Evolutionary conservation across 2,888 invertebrate genomes (phyloP).

Genomic region (Caradrina kadenii): DNA sequence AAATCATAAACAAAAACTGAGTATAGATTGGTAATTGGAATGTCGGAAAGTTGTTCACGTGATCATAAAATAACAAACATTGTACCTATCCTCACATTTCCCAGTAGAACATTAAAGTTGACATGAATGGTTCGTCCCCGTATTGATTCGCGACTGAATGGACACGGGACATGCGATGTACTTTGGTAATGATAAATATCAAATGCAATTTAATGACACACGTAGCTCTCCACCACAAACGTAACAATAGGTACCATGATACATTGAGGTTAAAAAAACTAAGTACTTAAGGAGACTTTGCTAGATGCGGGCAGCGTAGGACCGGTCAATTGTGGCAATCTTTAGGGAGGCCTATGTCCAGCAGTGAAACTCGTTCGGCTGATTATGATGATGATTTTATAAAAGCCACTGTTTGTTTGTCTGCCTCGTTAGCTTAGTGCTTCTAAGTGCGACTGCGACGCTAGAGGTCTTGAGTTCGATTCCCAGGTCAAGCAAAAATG

Average conservation of each 20-base stretch:
- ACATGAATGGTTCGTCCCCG: constrained; percentile 16
- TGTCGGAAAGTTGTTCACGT: neutral
- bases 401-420: too few relatives aligned
- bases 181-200: neutral
- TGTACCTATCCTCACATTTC: constrained; percentile 3
- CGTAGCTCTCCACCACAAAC: neutral
- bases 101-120: constrained; percentile 5
- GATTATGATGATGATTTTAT: too few relatives aligned
- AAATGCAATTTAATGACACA: constrained; percentile 8
- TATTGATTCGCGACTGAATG: constrained; percentile 18
- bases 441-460: too few relatives aligned
- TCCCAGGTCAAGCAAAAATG: too few relatives aligned
- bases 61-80: constrained; percentile 1
- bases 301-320: too few relatives aligned
- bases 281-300: too few relatives aligned
- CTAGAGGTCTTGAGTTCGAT: too few relatives aligned
- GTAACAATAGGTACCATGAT: neutral
- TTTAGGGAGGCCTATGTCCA: too few relatives aligned
- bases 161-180: constrained; percentile 20
- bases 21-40: neutral
- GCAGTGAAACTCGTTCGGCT: too few relatives aligned
- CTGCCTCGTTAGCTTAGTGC: too few relatives aligned
- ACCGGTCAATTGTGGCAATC: too few relatives aligned
- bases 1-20: too few relatives aligned
- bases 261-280: neutral